Evolutionary conservation across 2,113 vertebrate genomes (phyloP), one percentile per base, ranked within the genome.

Genomic region (Phaethon lepturus): DNA sequence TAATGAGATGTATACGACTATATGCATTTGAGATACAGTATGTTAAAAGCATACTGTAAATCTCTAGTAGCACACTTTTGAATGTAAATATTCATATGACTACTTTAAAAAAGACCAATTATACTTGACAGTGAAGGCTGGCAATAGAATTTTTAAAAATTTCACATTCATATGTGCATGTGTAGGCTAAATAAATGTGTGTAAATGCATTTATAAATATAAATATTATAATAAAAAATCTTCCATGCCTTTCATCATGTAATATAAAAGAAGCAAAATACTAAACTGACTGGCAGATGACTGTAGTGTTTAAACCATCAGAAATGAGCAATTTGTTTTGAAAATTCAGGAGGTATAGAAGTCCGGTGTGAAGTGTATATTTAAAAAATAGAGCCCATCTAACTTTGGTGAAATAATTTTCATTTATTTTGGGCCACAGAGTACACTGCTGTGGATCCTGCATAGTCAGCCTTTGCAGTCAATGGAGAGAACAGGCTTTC

Each of bases 401-500:
- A 89, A 45, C 84, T 82, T 47, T 33, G 38, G n/a, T 79, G 81
- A 67, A 91, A 79, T 58, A 2, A 60, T 85, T 91, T 90, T 75
- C 8, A 44, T 33, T 64, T 93, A 63, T 82, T 96, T 85, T 82
- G 73, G 88, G 80, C 56, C 2, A 11, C 53, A 42, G 56, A 75
- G 26, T 68, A 59, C 25, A 13, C 56, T 75, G 60, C 93, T 91
- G 89, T 71, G 80, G 84, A 75, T 93, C 80, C 60, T 78, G 86
- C 0, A 0, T 75, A 87, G 64, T 85, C 80, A 95, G 89, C 50
- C 79, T 88, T 86, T 83, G 79, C 90, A 91, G 89, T 94, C 76
- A 78, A 35, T 94, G 90, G 87, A 87, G 87, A 47, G 77, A 94
- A 53, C 52, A 85, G 80, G 66, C 76, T 94, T 84, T 94, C 44